phyloP scores from a whole-genome alignment of 2,113 vertebrate species.

The Etia nguti region DNA sequence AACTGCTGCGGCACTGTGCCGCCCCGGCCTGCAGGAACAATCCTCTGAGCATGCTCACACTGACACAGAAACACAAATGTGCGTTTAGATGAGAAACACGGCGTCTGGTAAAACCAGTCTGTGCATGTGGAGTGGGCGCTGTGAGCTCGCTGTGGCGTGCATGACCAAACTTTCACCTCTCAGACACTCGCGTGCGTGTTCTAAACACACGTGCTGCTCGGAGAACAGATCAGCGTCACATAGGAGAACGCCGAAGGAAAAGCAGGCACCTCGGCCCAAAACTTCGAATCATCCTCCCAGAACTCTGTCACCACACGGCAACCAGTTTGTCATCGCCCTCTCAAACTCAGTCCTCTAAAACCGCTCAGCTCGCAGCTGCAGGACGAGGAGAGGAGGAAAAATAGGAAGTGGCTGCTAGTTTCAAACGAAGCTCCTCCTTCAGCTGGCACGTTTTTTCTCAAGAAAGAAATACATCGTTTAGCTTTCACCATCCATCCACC shows the following conservation, averaged over 20 bases:
- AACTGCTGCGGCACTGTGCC: background rate
- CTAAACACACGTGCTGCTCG: background rate
- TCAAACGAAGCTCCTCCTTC: conserved; percentile 47
- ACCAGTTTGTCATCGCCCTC: conserved; percentile 92
- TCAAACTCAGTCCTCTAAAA: conserved; percentile 83
- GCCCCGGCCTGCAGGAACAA: background rate
- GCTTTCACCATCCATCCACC: conserved; percentile 38
- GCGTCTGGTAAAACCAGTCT: background rate
- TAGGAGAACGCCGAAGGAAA: conserved; percentile 3
- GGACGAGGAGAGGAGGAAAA: background rate
- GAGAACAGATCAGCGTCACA: background rate
- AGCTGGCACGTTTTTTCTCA: conserved; percentile 73
- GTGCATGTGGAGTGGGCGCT: background rate
- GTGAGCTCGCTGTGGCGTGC: background rate
- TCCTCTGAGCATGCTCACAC: background rate
- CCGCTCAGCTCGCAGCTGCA: conserved; percentile 84
- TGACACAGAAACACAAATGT: background rate
- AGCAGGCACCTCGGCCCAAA: conserved; percentile 39
- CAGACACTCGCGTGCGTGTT: background rate
- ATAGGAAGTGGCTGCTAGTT: conserved; percentile 73
- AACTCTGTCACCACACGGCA: conserved; percentile 84
- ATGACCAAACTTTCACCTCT: background rate
- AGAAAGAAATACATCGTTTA: conserved; percentile 75
- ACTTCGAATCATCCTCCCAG: conserved; percentile 85
- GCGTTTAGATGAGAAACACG: background rate